phyloP scores from a whole-genome alignment of 2,888 invertebrate species.

The Tipula confusa region DNA sequence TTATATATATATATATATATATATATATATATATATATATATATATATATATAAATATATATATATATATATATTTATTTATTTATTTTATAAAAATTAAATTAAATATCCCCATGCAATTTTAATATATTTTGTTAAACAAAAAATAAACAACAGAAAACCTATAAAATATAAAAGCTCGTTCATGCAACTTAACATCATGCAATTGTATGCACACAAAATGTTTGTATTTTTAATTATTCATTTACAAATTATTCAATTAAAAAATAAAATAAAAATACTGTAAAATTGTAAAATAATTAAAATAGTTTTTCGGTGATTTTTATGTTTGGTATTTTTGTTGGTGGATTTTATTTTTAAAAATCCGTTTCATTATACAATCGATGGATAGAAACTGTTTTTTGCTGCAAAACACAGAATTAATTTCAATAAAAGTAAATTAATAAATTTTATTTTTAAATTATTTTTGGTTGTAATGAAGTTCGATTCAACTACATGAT shows the following conservation, averaged over 20 bases:
- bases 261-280: not conserved
- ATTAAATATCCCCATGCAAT: not conserved
- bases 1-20: no score
- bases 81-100: not conserved
- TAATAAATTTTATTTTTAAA: not conserved
- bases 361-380: conserved; percentile 36
- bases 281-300: no score
- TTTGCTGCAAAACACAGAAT: conserved; percentile 29
- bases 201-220: not conserved
- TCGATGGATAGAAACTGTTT: conserved; percentile 33
- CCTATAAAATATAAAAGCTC: not conserved
- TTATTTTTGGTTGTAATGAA: not conserved
- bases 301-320: not conserved
- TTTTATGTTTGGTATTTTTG: not conserved
- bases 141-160: not conserved
- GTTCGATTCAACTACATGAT: not conserved
- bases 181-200: not conserved
- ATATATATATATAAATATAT: no score
- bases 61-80: no score
- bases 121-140: no score
- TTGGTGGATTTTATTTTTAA: conserved; percentile 31
- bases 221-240: not conserved
- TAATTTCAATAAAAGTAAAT: not conserved
- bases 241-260: not conserved
- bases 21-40: no score